Conservation (phyloP, 2,113 vertebrate genomes). For the Garra rufa region DNA sequence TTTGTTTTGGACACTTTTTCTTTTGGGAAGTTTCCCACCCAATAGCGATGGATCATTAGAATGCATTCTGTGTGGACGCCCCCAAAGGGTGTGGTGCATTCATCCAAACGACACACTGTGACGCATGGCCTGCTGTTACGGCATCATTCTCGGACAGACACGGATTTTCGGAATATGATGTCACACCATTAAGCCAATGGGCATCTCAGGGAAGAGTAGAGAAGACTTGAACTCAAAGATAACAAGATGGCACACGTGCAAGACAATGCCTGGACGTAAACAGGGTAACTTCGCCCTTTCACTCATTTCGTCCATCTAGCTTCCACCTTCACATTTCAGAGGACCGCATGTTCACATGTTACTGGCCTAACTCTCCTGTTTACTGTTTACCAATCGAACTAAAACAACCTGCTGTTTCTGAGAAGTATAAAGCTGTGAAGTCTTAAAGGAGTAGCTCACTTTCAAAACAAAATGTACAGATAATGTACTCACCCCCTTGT, state of each 20-base stretch:
- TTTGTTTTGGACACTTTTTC: background rate
- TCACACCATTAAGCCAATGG: background rate
- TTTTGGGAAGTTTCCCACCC: background rate
- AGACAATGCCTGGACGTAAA: background rate
- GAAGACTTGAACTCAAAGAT: background rate
- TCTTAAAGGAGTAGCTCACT: no score
- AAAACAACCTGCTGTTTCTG: background rate
- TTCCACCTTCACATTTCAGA: background rate
- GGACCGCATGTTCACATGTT: background rate
- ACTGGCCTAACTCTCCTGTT: background rate
- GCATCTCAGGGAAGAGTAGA: slow-evolving; percentile 30
- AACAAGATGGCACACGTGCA: background rate
- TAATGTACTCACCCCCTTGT: no score
- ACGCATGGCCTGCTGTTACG: background rate
- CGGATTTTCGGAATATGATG: background rate
- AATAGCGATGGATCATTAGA: background rate
- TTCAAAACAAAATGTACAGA: no score
- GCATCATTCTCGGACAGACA: background rate
- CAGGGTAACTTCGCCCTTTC: background rate
- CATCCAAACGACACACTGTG: background rate
- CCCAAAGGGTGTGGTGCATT: background rate
- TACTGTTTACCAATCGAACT: background rate
- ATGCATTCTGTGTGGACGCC: background rate
- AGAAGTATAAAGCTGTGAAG: background rate
- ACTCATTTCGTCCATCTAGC: background rate